Percentiles rank a stretch among this genome's conserved stretches.
These are phyloP conservation scores for Odocoileus virginianus DNA, from an alignment of 2,113 vertebrate genomes.

Conservation along the genomic window DNA sequence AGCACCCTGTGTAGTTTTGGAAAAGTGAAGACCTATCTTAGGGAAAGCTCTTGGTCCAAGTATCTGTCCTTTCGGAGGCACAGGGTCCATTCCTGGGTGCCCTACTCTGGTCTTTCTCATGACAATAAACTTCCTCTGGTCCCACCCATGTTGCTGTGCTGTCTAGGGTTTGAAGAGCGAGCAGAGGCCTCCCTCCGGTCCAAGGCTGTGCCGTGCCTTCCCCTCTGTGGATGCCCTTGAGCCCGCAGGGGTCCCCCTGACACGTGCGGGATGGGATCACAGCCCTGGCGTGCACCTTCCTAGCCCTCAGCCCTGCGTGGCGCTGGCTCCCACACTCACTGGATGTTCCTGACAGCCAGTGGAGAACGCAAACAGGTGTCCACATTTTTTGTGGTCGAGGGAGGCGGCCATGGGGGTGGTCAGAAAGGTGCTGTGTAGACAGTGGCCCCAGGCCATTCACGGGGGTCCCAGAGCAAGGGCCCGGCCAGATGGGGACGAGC, in stretches of 20 bases:
- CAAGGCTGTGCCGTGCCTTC: fast-evolving
- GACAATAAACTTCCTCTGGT: conserved; percentile 20
- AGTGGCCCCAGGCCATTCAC: background rate
- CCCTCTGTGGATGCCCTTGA: background rate
- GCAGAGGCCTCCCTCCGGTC: background rate
- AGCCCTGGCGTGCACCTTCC: background rate
- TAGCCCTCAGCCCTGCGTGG: background rate
- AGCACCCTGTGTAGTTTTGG: background rate
- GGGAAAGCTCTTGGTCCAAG: background rate
- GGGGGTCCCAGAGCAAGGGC: background rate
- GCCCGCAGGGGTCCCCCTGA: background rate
- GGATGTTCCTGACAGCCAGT: fast-evolving
- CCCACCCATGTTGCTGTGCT: background rate
- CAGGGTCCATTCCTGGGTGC: background rate
- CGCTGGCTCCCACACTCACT: background rate
- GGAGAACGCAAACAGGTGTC: fast-evolving
- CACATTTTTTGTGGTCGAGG: fast-evolving
- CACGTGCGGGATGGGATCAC: fast-evolving
- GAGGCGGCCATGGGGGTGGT: fast-evolving
- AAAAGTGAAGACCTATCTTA: background rate
- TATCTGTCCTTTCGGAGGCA: background rate
- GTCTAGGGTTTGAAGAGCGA: background rate
- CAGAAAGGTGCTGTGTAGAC: fast-evolving
- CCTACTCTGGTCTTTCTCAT: fast-evolving
- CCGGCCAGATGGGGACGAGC: fast-evolving